Evolutionary conservation across 1,140 invertebrate genomes (phyloP).

Genomic region (Chironomus striatipennis): DNA sequence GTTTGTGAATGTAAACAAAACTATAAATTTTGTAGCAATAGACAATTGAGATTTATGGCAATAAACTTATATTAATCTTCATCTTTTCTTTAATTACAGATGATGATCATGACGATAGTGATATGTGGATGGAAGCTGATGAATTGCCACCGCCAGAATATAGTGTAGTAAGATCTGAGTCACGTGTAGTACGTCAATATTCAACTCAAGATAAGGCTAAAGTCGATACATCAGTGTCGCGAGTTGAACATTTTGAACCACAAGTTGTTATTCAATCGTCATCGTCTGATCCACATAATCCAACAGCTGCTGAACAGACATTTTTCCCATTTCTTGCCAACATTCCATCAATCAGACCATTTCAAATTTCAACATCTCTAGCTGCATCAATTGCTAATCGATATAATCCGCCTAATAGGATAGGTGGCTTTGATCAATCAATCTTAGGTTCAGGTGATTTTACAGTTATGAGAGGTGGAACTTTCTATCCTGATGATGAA

Average conservation of each 20-base stretch:
- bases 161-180: neutral
- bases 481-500: constrained; percentile 56
- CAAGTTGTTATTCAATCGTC: neutral
- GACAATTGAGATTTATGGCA: too few relatives aligned
- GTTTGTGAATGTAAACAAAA: too few relatives aligned
- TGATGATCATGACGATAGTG: neutral
- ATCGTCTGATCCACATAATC: neutral
- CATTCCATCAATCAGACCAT: neutral
- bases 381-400: neutral
- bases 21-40: too few relatives aligned
- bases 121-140: constrained; percentile 6
- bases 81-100: neutral
- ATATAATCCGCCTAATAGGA: neutral
- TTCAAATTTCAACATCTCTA: neutral
- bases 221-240: neutral
- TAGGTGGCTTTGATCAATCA: constrained; percentile 38
- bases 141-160: neutral
- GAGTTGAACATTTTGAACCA: neutral
- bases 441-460: constrained; percentile 81
- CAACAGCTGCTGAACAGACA: neutral
- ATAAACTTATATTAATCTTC: neutral
- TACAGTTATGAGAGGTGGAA: constrained; percentile 76
- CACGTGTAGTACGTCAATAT: neutral
- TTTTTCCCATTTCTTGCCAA: neutral
- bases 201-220: neutral